phyloP scores from a whole-genome alignment of 1,140 invertebrate species.

The Akabosia matsudoensis region DNA sequence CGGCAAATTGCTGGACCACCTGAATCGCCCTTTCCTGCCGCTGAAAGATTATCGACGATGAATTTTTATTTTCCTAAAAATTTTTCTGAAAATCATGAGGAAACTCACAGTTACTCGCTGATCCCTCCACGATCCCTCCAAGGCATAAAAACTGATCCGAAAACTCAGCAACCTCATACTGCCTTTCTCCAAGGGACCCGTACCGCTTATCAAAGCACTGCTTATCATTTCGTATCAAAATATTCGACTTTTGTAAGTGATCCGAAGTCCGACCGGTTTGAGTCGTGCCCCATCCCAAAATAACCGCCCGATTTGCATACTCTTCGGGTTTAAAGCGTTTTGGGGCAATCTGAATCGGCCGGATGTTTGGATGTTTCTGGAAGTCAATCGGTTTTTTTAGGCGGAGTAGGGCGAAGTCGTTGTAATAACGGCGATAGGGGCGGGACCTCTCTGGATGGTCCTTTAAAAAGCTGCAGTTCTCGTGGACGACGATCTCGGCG shows the following conservation, averaged over 20 bases:
- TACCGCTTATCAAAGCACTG: slow-evolving; percentile 1
- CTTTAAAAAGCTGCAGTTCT: neutral
- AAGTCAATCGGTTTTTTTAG: neutral
- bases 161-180: neutral
- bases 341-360: neutral
- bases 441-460: neutral
- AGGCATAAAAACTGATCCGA: neutral
- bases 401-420: neutral
- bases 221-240: neutral
- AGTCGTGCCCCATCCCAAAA: neutral
- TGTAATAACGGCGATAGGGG: neutral
- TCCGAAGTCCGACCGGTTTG: neutral
- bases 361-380: neutral
- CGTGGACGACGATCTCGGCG: neutral
- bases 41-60: neutral
- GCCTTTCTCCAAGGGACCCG: neutral
- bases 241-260: neutral
- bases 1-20: neutral
- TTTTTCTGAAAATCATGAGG: neutral
- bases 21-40: neutral
- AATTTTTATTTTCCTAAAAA: neutral
- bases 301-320: neutral
- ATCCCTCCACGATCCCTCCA: neutral
- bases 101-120: neutral
- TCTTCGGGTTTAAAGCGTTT: neutral